These are phyloP conservation scores for Percopsis transmontana DNA, from an alignment of 2,113 vertebrate species.

Conservation along the genomic window DNA sequence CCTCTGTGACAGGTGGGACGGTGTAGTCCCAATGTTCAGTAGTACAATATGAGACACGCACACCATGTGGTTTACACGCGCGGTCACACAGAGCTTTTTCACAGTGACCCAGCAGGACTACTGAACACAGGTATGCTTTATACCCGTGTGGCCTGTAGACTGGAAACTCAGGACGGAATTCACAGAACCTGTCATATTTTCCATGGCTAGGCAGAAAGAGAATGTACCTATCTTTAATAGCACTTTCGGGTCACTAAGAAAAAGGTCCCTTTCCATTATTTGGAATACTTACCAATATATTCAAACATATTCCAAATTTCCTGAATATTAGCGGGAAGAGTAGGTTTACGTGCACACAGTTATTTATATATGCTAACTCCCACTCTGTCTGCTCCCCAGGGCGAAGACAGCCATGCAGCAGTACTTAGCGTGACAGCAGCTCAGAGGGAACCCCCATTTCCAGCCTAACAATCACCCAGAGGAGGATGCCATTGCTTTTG, in stretches of 20 bases:
- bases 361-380: too few species aligned
- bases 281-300: too few species aligned
- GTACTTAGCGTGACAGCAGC: conserved; percentile 91
- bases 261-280: too few species aligned
- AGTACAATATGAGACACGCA: not conserved
- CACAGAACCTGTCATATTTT: not conserved
- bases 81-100: not conserved
- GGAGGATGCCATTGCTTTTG: conserved; percentile 31
- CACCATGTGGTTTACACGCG: not conserved
- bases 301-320: not conserved
- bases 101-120: too few species aligned
- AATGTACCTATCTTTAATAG: not conserved
- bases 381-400: conserved; percentile 74
- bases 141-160: too few species aligned
- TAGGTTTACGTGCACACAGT: not conserved
- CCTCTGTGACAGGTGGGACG: conserved; percentile 92
- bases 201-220: not conserved
- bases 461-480: conserved; percentile 57
- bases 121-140: too few species aligned
- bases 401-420: conserved; percentile 98
- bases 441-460: conserved; percentile 70
- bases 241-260: too few species aligned
- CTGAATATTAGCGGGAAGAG: not conserved
- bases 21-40: too few species aligned
- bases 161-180: too few species aligned